A percentile compares a stretch with the other conserved stretches of the same genome.
Conservation (phyloP, 1,140 invertebrate genomes). For the Drosophila rhopaloa region DNA sequence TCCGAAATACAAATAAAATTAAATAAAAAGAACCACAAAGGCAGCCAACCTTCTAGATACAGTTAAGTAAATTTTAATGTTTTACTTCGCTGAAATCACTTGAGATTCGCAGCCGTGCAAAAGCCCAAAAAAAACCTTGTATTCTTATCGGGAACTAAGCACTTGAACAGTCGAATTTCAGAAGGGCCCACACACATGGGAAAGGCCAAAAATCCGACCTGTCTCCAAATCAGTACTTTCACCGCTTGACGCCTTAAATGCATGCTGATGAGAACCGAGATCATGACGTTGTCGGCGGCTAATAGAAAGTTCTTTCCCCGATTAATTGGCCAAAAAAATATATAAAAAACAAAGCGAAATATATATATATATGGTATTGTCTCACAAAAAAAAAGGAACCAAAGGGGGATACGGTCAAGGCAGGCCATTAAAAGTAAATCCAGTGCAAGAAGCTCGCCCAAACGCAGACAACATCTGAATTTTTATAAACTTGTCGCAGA, state of each 20-base stretch:
- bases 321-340: slow-evolving; percentile 69
- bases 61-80: slow-evolving; percentile 79
- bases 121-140: slow-evolving; percentile 26
- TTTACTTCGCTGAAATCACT: slow-evolving; percentile 62
- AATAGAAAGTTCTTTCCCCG: slow-evolving; percentile 77
- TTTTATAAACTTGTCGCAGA: slow-evolving; percentile 74
- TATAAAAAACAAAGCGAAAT: slow-evolving; percentile 43
- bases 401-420: slow-evolving; percentile 50
- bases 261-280: slow-evolving; percentile 75
- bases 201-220: slow-evolving; percentile 33
- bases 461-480: slow-evolving; percentile 61
- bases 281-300: slow-evolving; percentile 54
- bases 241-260: slow-evolving; percentile 63
- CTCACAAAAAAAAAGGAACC: slow-evolving; percentile 9
- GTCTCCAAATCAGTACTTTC: slow-evolving; percentile 66
- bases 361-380: slow-evolving; percentile 1
- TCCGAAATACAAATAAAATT: slow-evolving; percentile 45
- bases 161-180: slow-evolving; percentile 49
- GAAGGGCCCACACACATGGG: slow-evolving; percentile 33
- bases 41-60: slow-evolving; percentile 68
- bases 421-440: slow-evolving; percentile 78
- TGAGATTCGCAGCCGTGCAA: slow-evolving; percentile 21
- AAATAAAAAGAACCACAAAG: slow-evolving; percentile 44
- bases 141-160: slow-evolving; percentile 54
- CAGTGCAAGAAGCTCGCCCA: slow-evolving; percentile 65